These are phyloP conservation scores for Hyperopisus bebe DNA, from an alignment of 2,113 vertebrate genomes.

Conservation along the genomic window DNA sequence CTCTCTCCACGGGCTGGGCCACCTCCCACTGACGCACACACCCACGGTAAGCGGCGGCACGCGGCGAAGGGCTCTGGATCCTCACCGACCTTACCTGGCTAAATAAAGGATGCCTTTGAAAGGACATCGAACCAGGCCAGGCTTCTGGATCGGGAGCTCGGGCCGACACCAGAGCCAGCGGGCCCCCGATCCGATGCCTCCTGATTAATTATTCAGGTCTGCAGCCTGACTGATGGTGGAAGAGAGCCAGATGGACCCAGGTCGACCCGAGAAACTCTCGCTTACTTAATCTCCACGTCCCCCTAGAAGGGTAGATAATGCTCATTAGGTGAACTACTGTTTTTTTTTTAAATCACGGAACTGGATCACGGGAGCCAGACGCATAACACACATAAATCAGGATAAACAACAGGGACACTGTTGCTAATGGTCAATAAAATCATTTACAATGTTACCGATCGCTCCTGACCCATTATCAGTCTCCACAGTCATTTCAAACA, in stretches of 20 bases:
- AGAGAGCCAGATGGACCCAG: neutral
- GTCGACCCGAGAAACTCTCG: neutral
- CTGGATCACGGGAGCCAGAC: neutral
- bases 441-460: neutral
- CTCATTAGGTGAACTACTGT: neutral
- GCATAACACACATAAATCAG: neutral
- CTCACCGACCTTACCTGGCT: neutral
- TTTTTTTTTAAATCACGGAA: neutral
- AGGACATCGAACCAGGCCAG: neutral
- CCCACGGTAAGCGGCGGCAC: neutral
- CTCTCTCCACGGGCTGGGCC: neutral
- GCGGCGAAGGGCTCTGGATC: neutral
- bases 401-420: neutral
- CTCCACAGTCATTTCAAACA: neutral
- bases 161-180: neutral
- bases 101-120: conserved; percentile 3
- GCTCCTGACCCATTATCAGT: neutral
- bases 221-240: neutral
- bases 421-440: conserved; percentile 19
- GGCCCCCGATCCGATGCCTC: neutral
- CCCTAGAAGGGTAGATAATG: neutral
- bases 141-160: neutral
- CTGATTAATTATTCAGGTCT: neutral
- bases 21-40: neutral
- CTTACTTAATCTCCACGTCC: neutral